These are phyloP conservation scores for Zaprionus ornatus DNA, from an alignment of 1,140 invertebrate species.

Conservation along the genomic window DNA sequence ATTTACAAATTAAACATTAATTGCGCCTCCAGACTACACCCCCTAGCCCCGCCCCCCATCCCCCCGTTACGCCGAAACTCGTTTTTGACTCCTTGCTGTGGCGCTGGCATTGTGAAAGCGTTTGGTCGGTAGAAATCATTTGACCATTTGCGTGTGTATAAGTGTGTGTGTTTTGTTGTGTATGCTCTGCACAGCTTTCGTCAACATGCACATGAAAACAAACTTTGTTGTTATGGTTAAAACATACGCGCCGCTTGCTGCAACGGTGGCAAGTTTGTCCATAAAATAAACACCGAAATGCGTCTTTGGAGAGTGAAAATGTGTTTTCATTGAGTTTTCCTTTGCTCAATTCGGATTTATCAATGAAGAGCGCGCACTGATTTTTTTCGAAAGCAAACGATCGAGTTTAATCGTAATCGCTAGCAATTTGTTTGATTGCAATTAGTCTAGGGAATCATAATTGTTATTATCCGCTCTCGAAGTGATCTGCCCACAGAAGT, in stretches of 20 bases:
- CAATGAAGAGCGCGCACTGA: slow-evolving; percentile 4
- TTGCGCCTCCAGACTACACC: slow-evolving; percentile 51
- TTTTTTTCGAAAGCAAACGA: not conserved
- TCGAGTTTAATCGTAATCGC: not conserved
- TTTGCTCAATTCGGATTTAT: slow-evolving; percentile 9
- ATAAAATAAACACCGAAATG: slow-evolving; percentile 51
- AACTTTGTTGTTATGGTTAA: slow-evolving; percentile 50
- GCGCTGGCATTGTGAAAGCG: slow-evolving; percentile 67
- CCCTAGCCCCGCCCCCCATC: slow-evolving; percentile 1
- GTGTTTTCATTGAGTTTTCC: slow-evolving; percentile 5
- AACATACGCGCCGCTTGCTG: slow-evolving; percentile 20
- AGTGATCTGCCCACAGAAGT: slow-evolving; percentile 6
- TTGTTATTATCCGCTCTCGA: not conserved
- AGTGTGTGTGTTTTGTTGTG: slow-evolving; percentile 2
- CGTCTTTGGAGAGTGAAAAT: slow-evolving; percentile 43
- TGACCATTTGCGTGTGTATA: slow-evolving; percentile 64
- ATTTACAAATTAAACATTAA: slow-evolving; percentile 78
- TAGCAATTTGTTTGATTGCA: slow-evolving; percentile 19
- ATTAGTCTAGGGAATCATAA: slow-evolving; percentile 17
- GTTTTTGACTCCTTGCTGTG: slow-evolving; percentile 17
- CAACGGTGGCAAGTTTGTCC: slow-evolving; percentile 56
- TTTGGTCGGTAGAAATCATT: slow-evolving; percentile 73
- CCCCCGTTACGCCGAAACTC: slow-evolving; percentile 1
- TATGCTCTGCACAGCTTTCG: slow-evolving; percentile 68
- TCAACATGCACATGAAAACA: slow-evolving; percentile 65